Base-by-base conservation (phyloP, 2,113 vertebrate species). In the Tetraodon nigroviridis region DNA sequence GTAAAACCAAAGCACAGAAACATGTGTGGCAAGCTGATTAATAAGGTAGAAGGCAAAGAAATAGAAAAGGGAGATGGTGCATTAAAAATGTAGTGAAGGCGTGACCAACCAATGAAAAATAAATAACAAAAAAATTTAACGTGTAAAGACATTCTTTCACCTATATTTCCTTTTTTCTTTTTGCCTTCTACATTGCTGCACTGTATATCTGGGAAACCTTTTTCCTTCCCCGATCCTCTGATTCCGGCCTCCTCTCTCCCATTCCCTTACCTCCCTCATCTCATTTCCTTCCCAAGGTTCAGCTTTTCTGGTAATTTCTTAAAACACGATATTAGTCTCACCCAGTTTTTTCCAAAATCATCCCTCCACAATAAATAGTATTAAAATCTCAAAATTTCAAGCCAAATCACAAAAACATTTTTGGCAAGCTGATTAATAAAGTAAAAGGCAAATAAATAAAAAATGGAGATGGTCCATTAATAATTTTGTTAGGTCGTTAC, bases 301-400 rank as follows among this genome's bases (percentile, higher is more conserved):
- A 49, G 71, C 72, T 87, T 80, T 79, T 77, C 79, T 61, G 66
- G 73, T 89, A 89, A 90, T 89, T 85, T 80, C 64, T 79, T 88
- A 84, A 87, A 88, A 89, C 84, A 79, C 55, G 79, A 90, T 88
- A 71, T 66, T 65, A 70, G 76, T 72, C 70, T 67, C 79, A 79
- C 78, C 71, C 50, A n/a, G 66, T 75, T 79, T 81, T 84, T 78
- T 67, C 64, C 49, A 40, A 63, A 61, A 63, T 68, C 63, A 62
- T 73, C 67, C 60, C 80, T 46, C 46, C 19, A 10, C 4, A 49
- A 69, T 61, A 47, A 14, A 57, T 22, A 51, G 0, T 32, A 53
- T 54, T 20, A 49, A 66, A 73, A 75, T 65, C 49, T 72, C 47
- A 61, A 32, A 65, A 65, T 79, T 79, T 73, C 75, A 79, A 64